Percentiles rank a stretch among this genome's conserved stretches.
phyloP scores from a whole-genome alignment of 2,113 vertebrate genomes.

The Zootoca vivipara region DNA sequence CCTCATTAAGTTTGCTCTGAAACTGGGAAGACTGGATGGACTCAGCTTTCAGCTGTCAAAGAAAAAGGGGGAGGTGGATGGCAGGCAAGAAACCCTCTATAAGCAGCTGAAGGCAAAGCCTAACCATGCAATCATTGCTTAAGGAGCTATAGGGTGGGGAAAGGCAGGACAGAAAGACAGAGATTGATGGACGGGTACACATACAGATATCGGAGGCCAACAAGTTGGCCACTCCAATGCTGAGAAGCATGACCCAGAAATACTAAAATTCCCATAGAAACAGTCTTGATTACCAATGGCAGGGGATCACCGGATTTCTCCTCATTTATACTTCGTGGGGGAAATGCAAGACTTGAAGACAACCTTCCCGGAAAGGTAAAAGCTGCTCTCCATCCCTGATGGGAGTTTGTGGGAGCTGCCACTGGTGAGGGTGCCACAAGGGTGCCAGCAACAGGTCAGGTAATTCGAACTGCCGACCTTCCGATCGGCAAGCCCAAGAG shows the following conservation, averaged over 20 bases:
- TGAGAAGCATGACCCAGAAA: no score
- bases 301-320: no score
- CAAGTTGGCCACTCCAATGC: no score
- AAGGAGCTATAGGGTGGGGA: neutral
- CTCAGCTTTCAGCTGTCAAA: slow-evolving; percentile 84
- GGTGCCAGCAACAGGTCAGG: neutral
- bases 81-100: neutral
- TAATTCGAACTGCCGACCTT: no score
- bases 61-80: neutral
- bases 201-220: no score
- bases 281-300: no score
- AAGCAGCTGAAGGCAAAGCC: neutral
- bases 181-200: neutral
- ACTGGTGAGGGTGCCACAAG: neutral
- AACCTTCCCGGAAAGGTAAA: neutral
- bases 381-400: neutral
- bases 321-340: no score
- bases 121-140: neutral
- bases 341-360: neutral
- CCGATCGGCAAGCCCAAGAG: no score
- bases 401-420: neutral
- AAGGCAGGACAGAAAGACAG: neutral
- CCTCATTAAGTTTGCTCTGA: slow-evolving; percentile 89
- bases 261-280: no score
- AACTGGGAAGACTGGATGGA: slow-evolving; percentile 84